Evolutionary conservation across 2,888 invertebrate genomes (phyloP).

Genomic region (Sphaerophoria taeniata): DNA sequence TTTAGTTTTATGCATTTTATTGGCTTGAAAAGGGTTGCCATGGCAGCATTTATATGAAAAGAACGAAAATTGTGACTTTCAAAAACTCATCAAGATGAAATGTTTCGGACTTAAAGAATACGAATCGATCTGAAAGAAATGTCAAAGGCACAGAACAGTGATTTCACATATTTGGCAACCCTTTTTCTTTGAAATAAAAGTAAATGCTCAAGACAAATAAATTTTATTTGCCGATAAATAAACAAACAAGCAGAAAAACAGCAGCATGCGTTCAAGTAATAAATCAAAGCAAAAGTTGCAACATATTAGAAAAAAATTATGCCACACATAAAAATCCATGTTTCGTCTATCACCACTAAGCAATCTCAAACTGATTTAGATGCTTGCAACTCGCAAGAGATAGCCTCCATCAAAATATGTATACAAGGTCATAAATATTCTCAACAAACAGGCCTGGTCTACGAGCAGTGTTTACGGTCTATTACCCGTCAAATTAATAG

Average conservation of each 20-base stretch:
- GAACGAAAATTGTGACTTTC: too few relatives aligned
- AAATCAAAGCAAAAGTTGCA: constrained; percentile 25
- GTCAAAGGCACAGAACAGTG: too few relatives aligned
- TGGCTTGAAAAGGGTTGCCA: not conserved
- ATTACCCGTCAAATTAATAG: constrained; percentile 48
- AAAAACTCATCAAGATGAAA: too few relatives aligned
- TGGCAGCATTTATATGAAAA: too few relatives aligned
- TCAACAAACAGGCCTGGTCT: not conserved
- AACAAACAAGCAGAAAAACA: constrained; percentile 27
- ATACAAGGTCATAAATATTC: constrained; percentile 41
- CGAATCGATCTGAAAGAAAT: too few relatives aligned
- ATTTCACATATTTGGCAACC: not conserved
- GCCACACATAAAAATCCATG: constrained; percentile 53
- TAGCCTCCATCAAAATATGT: not conserved
- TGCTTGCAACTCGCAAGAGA: not conserved
- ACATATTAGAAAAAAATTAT: constrained; percentile 10
- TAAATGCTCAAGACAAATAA: constrained; percentile 1
- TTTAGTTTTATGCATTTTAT: not conserved
- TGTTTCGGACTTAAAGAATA: too few relatives aligned
- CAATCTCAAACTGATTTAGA: constrained; percentile 52
- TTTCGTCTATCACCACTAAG: constrained; percentile 35
- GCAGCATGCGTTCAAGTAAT: constrained; percentile 46
- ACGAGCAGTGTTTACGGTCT: constrained; percentile 44
- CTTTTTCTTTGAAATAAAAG: not conserved
- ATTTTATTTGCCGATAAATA: constrained; percentile 43